Evolutionary conservation across 1,140 invertebrate species (phyloP), one percentile per base, ranked within the genome.

Genomic region (Diachasma alloeum): DNA sequence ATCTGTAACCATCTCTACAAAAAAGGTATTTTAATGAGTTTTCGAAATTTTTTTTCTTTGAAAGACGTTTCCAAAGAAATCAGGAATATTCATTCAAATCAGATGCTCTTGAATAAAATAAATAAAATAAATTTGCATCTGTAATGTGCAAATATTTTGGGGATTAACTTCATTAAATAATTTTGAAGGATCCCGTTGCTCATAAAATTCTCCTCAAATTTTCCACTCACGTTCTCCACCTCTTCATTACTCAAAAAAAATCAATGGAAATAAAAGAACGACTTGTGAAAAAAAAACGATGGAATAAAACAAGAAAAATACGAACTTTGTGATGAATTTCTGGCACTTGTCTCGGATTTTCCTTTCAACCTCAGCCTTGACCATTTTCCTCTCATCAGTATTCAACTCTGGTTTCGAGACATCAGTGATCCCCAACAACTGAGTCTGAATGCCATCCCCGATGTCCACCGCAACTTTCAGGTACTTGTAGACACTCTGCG

Each of bases 371-470:
- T 39, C 79, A 59, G 53, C 81, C 76, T 80, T 86, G 1, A 84
- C 69, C 5, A 76, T n/a, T 70, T 83, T 71, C 59, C 77, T 83
- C 48, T 87, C 84, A 77, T 82, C 80, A 53, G 74, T 69, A 75
- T 3, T 82, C 8, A 86, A 78, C 46, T 81, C 76, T 77, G 69
- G 56, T 26, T 78, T 73, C n/a, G 82, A 79, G 59, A 84, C 59
- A 79, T 86, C 79, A 15, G 72, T 79, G 31, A 86, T 86, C 13
- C 86, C 86, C 39, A 87, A 75, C 24, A 86, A 37, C 9, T 37
- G 79, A 44, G 80, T 70, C 44, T 84, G 76, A 36, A 84, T 77
- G 66, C 79, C 78, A 10, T 69, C 6, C 26, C 82, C 72, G 22
- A 80, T 81, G 8, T 56, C 76, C 15, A 76, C 75, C 36, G 85